phyloP scores from a whole-genome alignment of 2,113 vertebrate genomes.

The Macquaria ambigua region DNA sequence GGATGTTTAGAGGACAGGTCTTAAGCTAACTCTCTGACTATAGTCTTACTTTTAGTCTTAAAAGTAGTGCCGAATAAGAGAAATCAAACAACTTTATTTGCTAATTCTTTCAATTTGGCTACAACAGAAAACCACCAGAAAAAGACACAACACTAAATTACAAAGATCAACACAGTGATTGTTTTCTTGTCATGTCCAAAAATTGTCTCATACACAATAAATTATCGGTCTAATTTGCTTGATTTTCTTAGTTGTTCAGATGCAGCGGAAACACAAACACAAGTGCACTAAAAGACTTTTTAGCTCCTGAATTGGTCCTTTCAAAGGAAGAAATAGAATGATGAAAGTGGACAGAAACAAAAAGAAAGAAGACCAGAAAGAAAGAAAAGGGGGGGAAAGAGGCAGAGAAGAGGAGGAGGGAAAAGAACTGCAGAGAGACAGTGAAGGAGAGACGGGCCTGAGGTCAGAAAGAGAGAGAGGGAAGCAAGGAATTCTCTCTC shows the following conservation, averaged over 20 bases:
- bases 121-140: background rate
- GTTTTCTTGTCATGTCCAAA: background rate
- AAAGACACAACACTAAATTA: background rate
- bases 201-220: background rate
- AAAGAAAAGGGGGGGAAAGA: background rate
- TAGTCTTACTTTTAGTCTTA: background rate
- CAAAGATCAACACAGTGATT: background rate
- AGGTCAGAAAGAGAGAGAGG: background rate
- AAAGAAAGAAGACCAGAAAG: background rate
- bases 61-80: background rate
- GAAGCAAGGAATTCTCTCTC: background rate
- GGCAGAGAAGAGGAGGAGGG: constrained; percentile 2
- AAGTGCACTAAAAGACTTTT: background rate
- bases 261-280: background rate
- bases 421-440: background rate
- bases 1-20: background rate
- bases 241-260: background rate
- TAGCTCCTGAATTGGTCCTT: background rate
- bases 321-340: background rate
- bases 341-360: background rate
- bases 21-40: background rate
- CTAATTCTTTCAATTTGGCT: background rate
- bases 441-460: background rate
- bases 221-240: background rate
- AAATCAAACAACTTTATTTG: background rate